Percentiles rank a stretch among this genome's conserved stretches.
Evolutionary conservation across 2,888 invertebrate species (phyloP).

Genomic region (Sclerodermus sp.): DNA sequence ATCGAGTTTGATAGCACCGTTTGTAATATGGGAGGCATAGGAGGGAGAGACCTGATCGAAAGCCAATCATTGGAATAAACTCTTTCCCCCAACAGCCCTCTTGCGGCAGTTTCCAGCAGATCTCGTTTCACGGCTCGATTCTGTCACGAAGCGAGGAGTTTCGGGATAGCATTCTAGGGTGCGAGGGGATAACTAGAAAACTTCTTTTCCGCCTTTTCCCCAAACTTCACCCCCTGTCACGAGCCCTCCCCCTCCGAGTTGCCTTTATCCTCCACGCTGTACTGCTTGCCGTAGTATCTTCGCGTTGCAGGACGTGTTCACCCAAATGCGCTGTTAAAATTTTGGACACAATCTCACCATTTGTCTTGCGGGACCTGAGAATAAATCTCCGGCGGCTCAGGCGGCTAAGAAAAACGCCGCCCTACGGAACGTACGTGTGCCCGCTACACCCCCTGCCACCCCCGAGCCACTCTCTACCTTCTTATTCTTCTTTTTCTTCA

Average conservation of each 20-base stretch:
- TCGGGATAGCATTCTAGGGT: slow-evolving; percentile 40
- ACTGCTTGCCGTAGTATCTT: slow-evolving; percentile 53
- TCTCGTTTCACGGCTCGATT: slow-evolving; percentile 59
- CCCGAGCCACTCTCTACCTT: slow-evolving; percentile 26
- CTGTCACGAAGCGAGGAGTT: slow-evolving; percentile 51
- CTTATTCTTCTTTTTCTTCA: slow-evolving; percentile 40
- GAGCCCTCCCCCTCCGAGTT: slow-evolving; percentile 8
- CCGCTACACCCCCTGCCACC: slow-evolving; percentile 5
- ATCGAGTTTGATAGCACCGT: no score
- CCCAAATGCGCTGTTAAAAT: slow-evolving; percentile 76
- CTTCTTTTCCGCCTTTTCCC: slow-evolving; percentile 38
- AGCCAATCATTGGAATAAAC: slow-evolving; percentile 55
- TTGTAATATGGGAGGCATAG: no score
- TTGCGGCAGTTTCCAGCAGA: slow-evolving; percentile 35
- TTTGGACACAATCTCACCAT: slow-evolving; percentile 79
- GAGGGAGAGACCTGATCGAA: slow-evolving; percentile 33
- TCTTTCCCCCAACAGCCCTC: slow-evolving; percentile 27
- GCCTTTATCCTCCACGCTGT: slow-evolving; percentile 14
- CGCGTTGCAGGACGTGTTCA: slow-evolving; percentile 57
- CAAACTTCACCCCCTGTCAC: slow-evolving; percentile 13
- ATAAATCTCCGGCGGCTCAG: slow-evolving; percentile 65
- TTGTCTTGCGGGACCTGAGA: slow-evolving; percentile 74
- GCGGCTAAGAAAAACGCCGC: slow-evolving; percentile 63
- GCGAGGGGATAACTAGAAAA: slow-evolving; percentile 54
- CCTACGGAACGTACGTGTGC: slow-evolving; percentile 48